Base-by-base conservation (phyloP, 2,888 invertebrate genomes). In the Lasioglossum oenotherae region DNA sequence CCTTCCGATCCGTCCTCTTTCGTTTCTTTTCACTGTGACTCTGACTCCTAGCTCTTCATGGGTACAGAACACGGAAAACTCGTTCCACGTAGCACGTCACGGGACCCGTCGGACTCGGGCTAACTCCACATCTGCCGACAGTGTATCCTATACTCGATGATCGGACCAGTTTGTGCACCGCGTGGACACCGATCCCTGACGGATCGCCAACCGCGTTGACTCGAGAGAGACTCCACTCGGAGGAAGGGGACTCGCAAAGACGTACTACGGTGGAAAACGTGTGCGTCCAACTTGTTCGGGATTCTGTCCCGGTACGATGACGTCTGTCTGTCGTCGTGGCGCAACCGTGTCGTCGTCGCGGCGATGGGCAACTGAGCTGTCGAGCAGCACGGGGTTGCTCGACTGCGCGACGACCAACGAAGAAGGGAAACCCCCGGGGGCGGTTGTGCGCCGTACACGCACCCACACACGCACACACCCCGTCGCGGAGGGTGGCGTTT, bases 351-450 rank as follows among this genome's bases (percentile, higher is more conserved):
- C 87, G 87, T 87, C 87, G 87, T 87, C 87, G 87, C 87, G 87
- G 87, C 94, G 94, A 93, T 94, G 94, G 93, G 93, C 94, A 95
- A 95, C 95, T 95, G 95, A 89, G 89, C 89, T 87, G 85, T 73
- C 90, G 88, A 88, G 90, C 88, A 89, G 91, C 92, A 90, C 92
- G 90, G 93, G 93, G 94, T 93, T 92, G 93, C 92, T 92, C 92
- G 88, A 89, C 88, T 85, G 87, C 89, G 90, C 91, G 87, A 90
- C 90, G 86, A 84, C 82, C 82, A 80, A 91, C 90, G 90, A 89
- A 85, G 89, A 90, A 90, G 90, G 91, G 91, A 91, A 89, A 82
- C 91, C 90, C 91, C 91, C 89, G 90, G 93, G 88, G 91, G 91
- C 88, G 90, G 89, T 77, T 88, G 85, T 78, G 84, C 85, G 74